Evolutionary conservation across 2,113 vertebrate species (phyloP).

Genomic region (Phasianus colchicus): DNA sequence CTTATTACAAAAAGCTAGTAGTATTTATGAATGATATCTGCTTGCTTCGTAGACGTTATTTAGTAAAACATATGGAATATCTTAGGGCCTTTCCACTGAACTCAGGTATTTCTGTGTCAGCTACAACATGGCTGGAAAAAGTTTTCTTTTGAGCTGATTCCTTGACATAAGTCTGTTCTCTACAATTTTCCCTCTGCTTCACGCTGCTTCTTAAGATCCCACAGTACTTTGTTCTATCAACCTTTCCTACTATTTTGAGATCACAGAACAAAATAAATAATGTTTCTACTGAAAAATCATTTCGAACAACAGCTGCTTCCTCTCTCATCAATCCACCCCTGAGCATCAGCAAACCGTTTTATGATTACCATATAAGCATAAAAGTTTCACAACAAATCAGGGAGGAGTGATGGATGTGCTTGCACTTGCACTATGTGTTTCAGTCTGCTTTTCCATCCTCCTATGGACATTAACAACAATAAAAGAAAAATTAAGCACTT

Average conservation of each 20-base stretch:
- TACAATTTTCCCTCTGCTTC: not conserved
- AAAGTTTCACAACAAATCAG: not conserved
- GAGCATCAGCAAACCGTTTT: not conserved
- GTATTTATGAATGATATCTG: not conserved
- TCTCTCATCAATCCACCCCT: not conserved
- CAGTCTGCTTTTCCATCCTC: not conserved
- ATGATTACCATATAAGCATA: not conserved
- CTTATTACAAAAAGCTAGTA: not conserved
- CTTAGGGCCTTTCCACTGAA: not conserved
- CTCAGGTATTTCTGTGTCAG: not conserved
- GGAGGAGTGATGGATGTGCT: rapidly evolving
- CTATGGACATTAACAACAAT: not conserved
- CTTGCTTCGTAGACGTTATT: not conserved
- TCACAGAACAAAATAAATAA: not conserved
- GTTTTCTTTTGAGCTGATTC: not conserved
- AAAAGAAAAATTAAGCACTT: not conserved
- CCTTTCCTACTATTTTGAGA: not conserved
- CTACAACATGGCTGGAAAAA: not conserved
- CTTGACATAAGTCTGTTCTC: not conserved
- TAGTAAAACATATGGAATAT: not conserved
- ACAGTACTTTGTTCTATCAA: not conserved
- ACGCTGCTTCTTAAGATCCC: not conserved
- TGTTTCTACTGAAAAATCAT: not conserved
- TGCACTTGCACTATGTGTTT: not conserved
- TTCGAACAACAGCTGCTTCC: not conserved